Evolutionary conservation across 2,888 invertebrate species (phyloP).

Genomic region (Tetheella fluctuosa): DNA sequence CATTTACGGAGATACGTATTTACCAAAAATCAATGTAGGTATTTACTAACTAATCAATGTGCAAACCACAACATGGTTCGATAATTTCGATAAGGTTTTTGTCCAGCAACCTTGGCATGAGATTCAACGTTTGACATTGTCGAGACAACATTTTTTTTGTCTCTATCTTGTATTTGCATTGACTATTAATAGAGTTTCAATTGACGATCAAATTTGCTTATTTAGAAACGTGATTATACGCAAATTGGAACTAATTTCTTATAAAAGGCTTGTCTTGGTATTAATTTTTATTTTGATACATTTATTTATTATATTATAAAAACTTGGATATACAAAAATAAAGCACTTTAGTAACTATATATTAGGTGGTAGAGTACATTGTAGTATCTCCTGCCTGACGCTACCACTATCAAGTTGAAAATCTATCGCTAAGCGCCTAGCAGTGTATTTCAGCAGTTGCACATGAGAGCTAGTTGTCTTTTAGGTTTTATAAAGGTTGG

Average conservation of each 20-base stretch:
- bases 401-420: too few relatives aligned
- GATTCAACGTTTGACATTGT: conserved; percentile 24
- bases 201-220: conserved; percentile 7
- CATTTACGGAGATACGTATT: conserved; percentile 2
- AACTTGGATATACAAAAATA: neutral
- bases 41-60: conserved; percentile 2
- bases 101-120: conserved; percentile 31
- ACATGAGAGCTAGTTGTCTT: too few relatives aligned
- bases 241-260: conserved; percentile 15
- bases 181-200: conserved; percentile 21
- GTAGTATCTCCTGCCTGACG: too few relatives aligned
- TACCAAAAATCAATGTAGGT: neutral
- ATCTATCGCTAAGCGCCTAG: too few relatives aligned
- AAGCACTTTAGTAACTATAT: too few relatives aligned
- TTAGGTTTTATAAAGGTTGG: too few relatives aligned
- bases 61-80: conserved; percentile 26
- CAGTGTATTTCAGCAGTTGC: too few relatives aligned
- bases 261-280: conserved; percentile 10
- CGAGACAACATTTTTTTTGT: conserved; percentile 27
- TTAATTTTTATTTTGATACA: neutral
- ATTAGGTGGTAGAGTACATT: too few relatives aligned
- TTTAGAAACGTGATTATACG: conserved; percentile 11
- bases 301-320: neutral
- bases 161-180: conserved; percentile 23
- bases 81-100: conserved; percentile 26